Evolutionary conservation across 2,888 invertebrate species (phyloP).

Genomic region (Lepas anatifera): DNA sequence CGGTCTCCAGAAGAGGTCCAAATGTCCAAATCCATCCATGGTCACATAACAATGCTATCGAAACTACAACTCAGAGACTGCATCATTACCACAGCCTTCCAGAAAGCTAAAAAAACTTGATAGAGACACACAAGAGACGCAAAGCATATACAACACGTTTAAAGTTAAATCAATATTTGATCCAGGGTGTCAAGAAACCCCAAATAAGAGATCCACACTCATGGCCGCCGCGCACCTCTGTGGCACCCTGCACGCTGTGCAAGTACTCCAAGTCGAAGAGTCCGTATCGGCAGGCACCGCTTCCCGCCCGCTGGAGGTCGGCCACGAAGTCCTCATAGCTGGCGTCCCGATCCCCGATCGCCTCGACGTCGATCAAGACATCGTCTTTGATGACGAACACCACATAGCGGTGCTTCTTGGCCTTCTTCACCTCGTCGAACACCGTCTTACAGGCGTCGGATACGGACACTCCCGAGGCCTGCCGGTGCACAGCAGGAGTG

Average conservation of each 20-base stretch:
- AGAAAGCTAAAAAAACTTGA: too few species aligned
- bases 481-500: too few species aligned
- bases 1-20: too few species aligned
- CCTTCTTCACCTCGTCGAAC: slow-evolving; percentile 95
- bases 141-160: too few species aligned
- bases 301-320: slow-evolving; percentile 80
- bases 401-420: slow-evolving; percentile 93
- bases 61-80: too few species aligned
- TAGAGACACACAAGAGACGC: too few species aligned
- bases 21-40: too few species aligned
- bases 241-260: slow-evolving; percentile 93
- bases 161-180: too few species aligned
- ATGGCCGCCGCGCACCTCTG: slow-evolving; percentile 58
- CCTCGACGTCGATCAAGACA: slow-evolving; percentile 90
- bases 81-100: too few species aligned
- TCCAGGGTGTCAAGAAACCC: too few species aligned
- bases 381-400: slow-evolving; percentile 93
- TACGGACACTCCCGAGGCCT: slow-evolving; percentile 94
- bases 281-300: slow-evolving; percentile 83
- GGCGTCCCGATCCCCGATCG: slow-evolving; percentile 54
- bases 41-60: too few species aligned
- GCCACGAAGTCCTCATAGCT: slow-evolving; percentile 89
- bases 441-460: slow-evolving; percentile 88
- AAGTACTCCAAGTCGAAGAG: slow-evolving; percentile 97
- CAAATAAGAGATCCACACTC: too few species aligned